Percentiles rank a stretch among this genome's conserved stretches.
These are phyloP conservation scores for Carpatolechia fugitivella DNA, from an alignment of 2,888 invertebrate genomes.

Conservation along the genomic window DNA sequence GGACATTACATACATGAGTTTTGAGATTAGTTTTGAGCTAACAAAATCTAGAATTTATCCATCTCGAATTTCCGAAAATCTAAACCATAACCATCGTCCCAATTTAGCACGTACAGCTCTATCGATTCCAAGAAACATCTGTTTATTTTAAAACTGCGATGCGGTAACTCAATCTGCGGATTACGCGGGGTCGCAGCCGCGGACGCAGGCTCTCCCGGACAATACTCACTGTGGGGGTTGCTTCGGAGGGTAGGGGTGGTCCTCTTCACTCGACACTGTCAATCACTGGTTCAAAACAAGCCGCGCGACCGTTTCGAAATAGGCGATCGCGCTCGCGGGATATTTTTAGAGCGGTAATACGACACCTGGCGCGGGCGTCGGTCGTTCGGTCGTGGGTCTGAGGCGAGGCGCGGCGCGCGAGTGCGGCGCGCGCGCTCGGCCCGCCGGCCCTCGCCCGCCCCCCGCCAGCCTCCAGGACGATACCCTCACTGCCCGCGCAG, in stretches of 20 bases:
- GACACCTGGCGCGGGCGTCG: constrained; percentile 72
- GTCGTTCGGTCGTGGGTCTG: constrained; percentile 63
- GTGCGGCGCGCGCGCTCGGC: constrained; percentile 40
- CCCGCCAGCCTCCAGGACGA: constrained; percentile 21
- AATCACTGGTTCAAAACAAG: constrained; percentile 78
- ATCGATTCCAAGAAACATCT: constrained; percentile 69
- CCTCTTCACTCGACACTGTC: constrained; percentile 76
- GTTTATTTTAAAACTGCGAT: constrained; percentile 70
- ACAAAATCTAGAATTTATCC: constrained; percentile 15
- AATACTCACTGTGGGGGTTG: constrained; percentile 63
- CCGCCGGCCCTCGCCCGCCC: constrained; percentile 17
- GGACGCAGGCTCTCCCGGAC: constrained; percentile 31
- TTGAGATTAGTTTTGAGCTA: neutral
- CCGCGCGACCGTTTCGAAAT: constrained; percentile 74
- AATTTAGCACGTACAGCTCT: constrained; percentile 67
- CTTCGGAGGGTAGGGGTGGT: constrained; percentile 47
- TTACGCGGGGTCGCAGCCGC: constrained; percentile 26
- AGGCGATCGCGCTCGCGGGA: constrained; percentile 74
- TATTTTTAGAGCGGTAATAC: constrained; percentile 78
- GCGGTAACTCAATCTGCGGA: constrained; percentile 48
- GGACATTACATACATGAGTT: neutral
- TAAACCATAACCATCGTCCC: constrained; percentile 48
- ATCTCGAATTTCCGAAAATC: constrained; percentile 54
- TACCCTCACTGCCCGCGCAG: constrained; percentile 22
- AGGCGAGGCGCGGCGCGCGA: constrained; percentile 65